Percentiles rank a stretch among this genome's conserved stretches.
phyloP scores from a whole-genome alignment of 2,888 invertebrate genomes.

The Cepaea hortensis region DNA sequence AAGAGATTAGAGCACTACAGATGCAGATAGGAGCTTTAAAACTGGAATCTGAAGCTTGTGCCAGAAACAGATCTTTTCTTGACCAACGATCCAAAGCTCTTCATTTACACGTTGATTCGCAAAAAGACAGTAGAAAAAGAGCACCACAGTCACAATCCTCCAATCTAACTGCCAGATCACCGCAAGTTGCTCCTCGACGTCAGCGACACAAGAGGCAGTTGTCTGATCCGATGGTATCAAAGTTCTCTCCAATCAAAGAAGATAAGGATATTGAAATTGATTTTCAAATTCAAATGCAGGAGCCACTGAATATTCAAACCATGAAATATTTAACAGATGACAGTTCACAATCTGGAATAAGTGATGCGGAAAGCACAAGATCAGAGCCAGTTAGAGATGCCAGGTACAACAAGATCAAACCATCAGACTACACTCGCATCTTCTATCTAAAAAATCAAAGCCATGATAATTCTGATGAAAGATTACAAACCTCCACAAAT shows the following conservation, averaged over 20 bases:
- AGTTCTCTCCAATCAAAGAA: constrained; percentile 79
- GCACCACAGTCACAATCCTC: constrained; percentile 54
- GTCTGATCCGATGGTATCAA: constrained; percentile 79
- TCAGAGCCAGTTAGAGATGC: constrained; percentile 65
- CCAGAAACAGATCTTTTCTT: constrained; percentile 43
- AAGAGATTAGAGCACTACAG: constrained; percentile 75
- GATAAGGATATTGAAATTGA: constrained; percentile 77
- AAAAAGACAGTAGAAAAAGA: constrained; percentile 55
- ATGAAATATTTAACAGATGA: constrained; percentile 66
- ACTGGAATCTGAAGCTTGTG: constrained; percentile 60
- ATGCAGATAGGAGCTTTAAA: constrained; percentile 69
- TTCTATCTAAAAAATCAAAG: constrained; percentile 4
- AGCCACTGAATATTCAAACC: constrained; percentile 35
- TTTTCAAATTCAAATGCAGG: constrained; percentile 65
- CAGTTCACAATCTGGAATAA: constrained; percentile 69
- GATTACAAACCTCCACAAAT: constrained; percentile 47
- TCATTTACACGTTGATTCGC: constrained; percentile 38
- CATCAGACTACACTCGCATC: constrained; percentile 40
- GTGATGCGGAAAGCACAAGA: constrained; percentile 71
- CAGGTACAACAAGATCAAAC: constrained; percentile 61
- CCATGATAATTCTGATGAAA: constrained; percentile 56
- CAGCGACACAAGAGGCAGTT: constrained; percentile 78
- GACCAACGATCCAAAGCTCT: constrained; percentile 48
- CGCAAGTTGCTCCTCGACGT: constrained; percentile 72
- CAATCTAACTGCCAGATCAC: constrained; percentile 62